Evolutionary conservation across 92 coral and sea anemone species (phyloP), one percentile per base, ranked within the genome.

Genomic region (Pocillopora grandis): DNA sequence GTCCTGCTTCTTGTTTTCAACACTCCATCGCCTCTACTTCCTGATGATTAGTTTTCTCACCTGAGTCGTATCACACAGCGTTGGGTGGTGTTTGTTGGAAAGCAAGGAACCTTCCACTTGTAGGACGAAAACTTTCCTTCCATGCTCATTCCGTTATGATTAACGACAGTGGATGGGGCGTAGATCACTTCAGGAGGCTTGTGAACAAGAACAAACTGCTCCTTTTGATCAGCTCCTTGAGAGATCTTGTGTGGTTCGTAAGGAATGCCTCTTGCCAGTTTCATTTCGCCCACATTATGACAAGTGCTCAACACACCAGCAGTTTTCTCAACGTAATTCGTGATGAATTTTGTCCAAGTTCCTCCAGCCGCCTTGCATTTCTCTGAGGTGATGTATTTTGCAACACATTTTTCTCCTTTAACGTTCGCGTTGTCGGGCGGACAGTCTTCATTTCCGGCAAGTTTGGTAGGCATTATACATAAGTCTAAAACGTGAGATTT

Each of bases 301-400:
- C 98, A 95, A 12, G 87, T 77, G 4, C 52, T 56, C 77, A 91
- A 86, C n/a, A 89, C 82, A 11, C 60, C 85, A 15, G 90, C 89
- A 1, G 93, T 90, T 72, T 83, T 91, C 70, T 95, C 98, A 76
- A 85, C 67, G 62, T 82, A 89, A 84, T 89, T 95, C 20, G 88
- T 82, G 66, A 79, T 79, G 67, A 92, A 93, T n/a, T 83, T 86
- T 27, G 87, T 87, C 98, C 98, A 95, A 1, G 10, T 80, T 3
- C 98, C 97, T 23, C 89, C 75, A 42, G 90, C 87, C 13, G 58
- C 91, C 31, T 72, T 80, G 21, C 98, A 95, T 12, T 88, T 72
- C 35, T 78, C 66, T 31, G 84, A 61, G 69, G 82, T 82, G 92
- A 93, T 93, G 88, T 91, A 93, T 76, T 90, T 85, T 7, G 98